Base-by-base conservation (phyloP, 2,888 invertebrate genomes). In the Nesidiocoris tenuis region DNA sequence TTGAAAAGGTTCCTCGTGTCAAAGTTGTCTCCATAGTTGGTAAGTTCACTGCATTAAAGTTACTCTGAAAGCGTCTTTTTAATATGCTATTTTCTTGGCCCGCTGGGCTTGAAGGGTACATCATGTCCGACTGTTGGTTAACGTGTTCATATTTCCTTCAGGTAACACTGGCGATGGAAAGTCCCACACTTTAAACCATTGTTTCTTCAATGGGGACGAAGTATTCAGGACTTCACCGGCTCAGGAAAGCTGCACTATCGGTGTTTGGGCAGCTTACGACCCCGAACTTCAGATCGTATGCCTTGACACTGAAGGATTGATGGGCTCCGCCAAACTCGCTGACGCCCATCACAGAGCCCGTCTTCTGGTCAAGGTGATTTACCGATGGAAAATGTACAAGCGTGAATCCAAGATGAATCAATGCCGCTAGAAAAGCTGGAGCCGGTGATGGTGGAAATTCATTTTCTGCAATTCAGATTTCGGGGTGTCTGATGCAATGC, bases 111-210 rank as follows among this genome's bases (percentile, higher is more conserved):
- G n/a, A n/a, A n/a, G n/a, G n/a, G n/a, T n/a, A n/a, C n/a, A n/a
- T n/a, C n/a, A n/a, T n/a, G n/a, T n/a, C n/a, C n/a, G n/a, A n/a
- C n/a, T n/a, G n/a, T n/a, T n/a, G n/a, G n/a, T n/a, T n/a, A n/a
- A n/a, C n/a, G n/a, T n/a, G n/a, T n/a, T n/a, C n/a, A n/a, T n/a
- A n/a, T n/a, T n/a, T n/a, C n/a, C n/a, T 70, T 2, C 21, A 72
- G 72, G 94, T 1, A 93, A 92, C 81, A 91, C 92, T 0, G 93
- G 93, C 0, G 93, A 92, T 84, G 93, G 93, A 1, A 93, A 93
- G 84, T 92, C 92, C 1, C 87, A 90, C 81, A 92, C 92, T 0
- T 84, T 93, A 81, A 94, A 94, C 83, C 87, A 92, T 80, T 86
- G 88, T 16, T 85, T 89, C 80, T 89, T 88, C 81, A 82, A 84